Conservation (phyloP, 2,888 invertebrate genomes). For the Mylabris sibirica region DNA sequence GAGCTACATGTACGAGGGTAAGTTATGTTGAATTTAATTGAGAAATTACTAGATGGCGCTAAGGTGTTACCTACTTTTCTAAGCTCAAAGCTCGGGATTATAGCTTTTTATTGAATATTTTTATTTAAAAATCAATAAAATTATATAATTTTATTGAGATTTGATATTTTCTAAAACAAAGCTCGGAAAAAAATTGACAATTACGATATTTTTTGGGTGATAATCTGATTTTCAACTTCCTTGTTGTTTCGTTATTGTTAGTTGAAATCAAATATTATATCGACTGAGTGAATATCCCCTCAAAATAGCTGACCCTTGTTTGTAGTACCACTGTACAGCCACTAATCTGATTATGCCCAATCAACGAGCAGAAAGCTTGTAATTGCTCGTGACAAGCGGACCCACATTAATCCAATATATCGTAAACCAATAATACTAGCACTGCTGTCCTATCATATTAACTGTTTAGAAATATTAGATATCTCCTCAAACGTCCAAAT, state of each 20-base stretch:
- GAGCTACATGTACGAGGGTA: no score
- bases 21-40: no score
- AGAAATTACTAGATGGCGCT: no score
- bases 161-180: no score
- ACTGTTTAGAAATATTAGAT: constrained; percentile 40
- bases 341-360: constrained; percentile 60
- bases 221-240: background rate
- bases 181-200: no score
- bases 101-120: no score
- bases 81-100: no score
- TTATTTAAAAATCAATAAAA: no score
- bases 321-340: constrained; percentile 59
- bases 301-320: constrained; percentile 56
- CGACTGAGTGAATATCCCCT: constrained; percentile 18
- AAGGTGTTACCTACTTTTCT: no score
- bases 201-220: background rate
- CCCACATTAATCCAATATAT: constrained; percentile 55
- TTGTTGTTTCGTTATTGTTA: background rate
- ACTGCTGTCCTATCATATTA: constrained; percentile 53
- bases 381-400: constrained; percentile 59
- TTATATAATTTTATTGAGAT: no score
- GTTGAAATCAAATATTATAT: background rate
- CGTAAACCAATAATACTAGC: constrained; percentile 55
- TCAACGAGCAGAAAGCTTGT: constrained; percentile 58
- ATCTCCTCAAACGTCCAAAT: constrained; percentile 33